Evolutionary conservation across 37 sponge, comb jelly and placozoan genomes (phyloP).

Genomic region (Chondrosia reniformis): DNA sequence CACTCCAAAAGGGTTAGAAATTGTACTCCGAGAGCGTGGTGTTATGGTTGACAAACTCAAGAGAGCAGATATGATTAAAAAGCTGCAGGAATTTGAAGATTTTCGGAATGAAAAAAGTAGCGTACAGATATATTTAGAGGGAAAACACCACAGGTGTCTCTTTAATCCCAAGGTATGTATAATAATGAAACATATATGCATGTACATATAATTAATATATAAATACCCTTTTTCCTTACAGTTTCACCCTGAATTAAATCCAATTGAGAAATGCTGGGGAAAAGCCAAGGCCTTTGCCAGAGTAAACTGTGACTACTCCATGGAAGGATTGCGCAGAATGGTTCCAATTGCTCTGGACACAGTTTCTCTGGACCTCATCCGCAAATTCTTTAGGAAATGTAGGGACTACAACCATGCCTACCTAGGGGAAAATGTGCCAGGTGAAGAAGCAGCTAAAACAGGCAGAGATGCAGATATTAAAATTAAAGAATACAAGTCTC

Average conservation of each 20-base stretch:
- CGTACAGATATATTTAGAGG: not conserved
- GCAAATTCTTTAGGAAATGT: constrained; percentile 29
- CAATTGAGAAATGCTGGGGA: constrained; percentile 28
- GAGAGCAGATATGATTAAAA: not conserved
- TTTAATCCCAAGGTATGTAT: constrained; percentile 17
- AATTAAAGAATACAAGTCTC: not conserved
- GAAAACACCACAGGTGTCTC: not conserved
- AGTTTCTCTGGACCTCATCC: constrained; percentile 4
- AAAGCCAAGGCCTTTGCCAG: constrained; percentile 18
- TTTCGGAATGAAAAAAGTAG: constrained; percentile 2
- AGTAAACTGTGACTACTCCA: constrained; percentile 31
- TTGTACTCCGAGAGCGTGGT: not conserved
- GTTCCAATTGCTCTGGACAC: not conserved
- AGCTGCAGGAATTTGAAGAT: not conserved
- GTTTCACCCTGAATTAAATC: constrained; percentile 35
- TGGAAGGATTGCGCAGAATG: not conserved
- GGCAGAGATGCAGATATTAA: not conserved
- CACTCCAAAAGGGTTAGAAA: not conserved
- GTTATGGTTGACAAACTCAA: not conserved
- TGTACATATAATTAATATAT: too few relatives aligned
- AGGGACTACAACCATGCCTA: constrained; percentile 24
- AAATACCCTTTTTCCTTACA: too few relatives aligned
- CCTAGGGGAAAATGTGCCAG: too few relatives aligned
- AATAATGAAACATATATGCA: too few relatives aligned
- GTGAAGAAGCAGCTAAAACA: constrained; percentile 9